Percentiles rank a stretch among this genome's conserved stretches.
phyloP scores from a whole-genome alignment of 2,797 vertebrate species.

The Arrhamphus sclerolepis region DNA sequence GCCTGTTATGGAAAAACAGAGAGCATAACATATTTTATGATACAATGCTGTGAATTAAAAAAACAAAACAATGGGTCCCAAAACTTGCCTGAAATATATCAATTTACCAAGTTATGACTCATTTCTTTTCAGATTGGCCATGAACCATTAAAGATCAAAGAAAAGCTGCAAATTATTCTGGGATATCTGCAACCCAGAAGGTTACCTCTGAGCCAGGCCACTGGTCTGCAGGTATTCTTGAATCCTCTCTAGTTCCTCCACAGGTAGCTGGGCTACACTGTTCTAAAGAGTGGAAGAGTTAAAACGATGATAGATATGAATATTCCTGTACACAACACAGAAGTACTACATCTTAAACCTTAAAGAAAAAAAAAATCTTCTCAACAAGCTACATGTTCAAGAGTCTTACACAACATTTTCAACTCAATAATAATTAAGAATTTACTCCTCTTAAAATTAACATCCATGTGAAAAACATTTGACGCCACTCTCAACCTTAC shows the following conservation, averaged over 20 bases:
- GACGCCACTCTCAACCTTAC: conserved; percentile 66
- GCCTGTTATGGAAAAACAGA: conserved; percentile 75
- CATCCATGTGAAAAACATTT: neutral
- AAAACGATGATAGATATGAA: neutral
- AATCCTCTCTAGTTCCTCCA: conserved; percentile 93
- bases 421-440: neutral
- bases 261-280: conserved; percentile 90
- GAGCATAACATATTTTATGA: neutral
- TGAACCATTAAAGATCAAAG: neutral
- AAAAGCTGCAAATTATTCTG: neutral
- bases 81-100: too few relatives aligned
- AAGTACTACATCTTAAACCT: neutral
- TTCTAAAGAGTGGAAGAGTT: conserved; percentile 79
- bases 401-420: too few relatives aligned
- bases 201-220: conserved; percentile 91
- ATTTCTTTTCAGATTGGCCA: too few relatives aligned
- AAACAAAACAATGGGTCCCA: too few relatives aligned
- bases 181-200: neutral
- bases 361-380: neutral
- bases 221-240: conserved; percentile 94
- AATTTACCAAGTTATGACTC: too few relatives aligned
- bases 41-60: too few relatives aligned
- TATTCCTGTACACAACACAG: neutral
- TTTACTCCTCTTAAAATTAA: neutral
- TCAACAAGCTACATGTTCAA: neutral